phyloP scores from a whole-genome alignment of 2,888 invertebrate species.

The Sarcophaga rosellei region DNA sequence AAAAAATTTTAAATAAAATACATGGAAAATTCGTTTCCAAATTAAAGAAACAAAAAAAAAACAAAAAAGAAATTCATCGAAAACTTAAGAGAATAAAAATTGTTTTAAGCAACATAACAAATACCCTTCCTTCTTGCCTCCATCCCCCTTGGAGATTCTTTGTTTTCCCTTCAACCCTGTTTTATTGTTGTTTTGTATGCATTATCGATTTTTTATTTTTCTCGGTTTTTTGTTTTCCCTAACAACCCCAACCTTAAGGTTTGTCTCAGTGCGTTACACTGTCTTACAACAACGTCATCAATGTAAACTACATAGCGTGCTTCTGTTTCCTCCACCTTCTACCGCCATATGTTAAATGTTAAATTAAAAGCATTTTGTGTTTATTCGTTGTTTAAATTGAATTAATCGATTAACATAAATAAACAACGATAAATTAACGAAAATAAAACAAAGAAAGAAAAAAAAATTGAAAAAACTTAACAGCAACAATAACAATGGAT shows the following conservation, averaged over 20 bases:
- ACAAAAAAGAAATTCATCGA: neutral
- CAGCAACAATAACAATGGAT: slow-evolving; percentile 72
- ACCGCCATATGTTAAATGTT: neutral
- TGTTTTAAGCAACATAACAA: neutral
- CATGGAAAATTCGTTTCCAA: neutral
- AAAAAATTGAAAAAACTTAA: neutral
- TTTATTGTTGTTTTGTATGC: slow-evolving; percentile 48
- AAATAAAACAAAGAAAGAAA: no score
- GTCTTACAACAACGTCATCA: neutral
- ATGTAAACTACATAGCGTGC: no score
- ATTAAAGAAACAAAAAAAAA: slow-evolving; percentile 4
- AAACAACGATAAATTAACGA: slow-evolving; percentile 6
- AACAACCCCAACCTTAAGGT: slow-evolving; percentile 7
- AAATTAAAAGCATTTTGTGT: slow-evolving; percentile 21
- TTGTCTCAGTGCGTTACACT: slow-evolving; percentile 11
- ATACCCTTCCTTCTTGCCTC: slow-evolving; percentile 28
- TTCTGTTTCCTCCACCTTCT: neutral
- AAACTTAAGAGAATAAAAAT: no score
- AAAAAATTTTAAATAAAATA: neutral
- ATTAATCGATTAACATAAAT: slow-evolving; percentile 8
- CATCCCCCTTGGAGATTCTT: slow-evolving; percentile 42
- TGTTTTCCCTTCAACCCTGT: slow-evolving; percentile 44
- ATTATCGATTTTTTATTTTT: slow-evolving; percentile 57
- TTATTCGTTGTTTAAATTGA: slow-evolving; percentile 44
- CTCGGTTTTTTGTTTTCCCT: slow-evolving; percentile 19